These are phyloP conservation scores for Nasonia longicornis DNA, from an alignment of 1,140 invertebrate genomes.

Conservation along the genomic window DNA sequence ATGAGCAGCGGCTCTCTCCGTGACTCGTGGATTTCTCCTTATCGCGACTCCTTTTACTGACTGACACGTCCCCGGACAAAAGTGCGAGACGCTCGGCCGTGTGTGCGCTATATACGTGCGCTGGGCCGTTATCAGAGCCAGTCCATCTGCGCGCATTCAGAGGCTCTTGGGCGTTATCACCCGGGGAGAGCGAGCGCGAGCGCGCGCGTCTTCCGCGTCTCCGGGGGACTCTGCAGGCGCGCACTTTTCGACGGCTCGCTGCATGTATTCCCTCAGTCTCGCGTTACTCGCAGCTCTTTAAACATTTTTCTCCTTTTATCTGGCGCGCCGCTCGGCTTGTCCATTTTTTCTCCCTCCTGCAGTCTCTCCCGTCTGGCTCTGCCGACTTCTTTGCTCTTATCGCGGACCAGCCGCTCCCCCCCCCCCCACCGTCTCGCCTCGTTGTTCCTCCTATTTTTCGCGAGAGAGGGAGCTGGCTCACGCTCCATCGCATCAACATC, in stretches of 20 bases:
- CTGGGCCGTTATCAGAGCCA: not conserved
- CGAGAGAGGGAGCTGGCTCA: not conserved
- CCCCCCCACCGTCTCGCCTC: not conserved
- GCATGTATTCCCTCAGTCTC: not conserved
- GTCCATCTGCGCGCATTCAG: not conserved
- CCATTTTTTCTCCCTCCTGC: not conserved
- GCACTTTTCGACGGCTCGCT: not conserved
- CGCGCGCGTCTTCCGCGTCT: no score
- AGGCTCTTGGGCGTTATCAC: not conserved
- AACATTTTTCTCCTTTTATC: not conserved
- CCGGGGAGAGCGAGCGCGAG: no score
- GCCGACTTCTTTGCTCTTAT: constrained; percentile 21
- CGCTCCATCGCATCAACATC: constrained; percentile 19
- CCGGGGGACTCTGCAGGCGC: not conserved
- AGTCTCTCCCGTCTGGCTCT: not conserved
- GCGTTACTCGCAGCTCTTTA: not conserved
- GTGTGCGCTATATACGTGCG: not conserved
- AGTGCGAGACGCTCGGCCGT: not conserved
- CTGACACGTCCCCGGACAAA: not conserved
- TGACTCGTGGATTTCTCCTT: constrained; percentile 33
- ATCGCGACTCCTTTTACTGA: not conserved
- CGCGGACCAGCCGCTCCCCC: not conserved
- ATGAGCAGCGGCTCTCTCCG: not conserved
- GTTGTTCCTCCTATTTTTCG: not conserved
- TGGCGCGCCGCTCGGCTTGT: constrained; percentile 32